These are phyloP conservation scores for Labia minor DNA, from an alignment of 2,888 invertebrate species.

Conservation along the genomic window DNA sequence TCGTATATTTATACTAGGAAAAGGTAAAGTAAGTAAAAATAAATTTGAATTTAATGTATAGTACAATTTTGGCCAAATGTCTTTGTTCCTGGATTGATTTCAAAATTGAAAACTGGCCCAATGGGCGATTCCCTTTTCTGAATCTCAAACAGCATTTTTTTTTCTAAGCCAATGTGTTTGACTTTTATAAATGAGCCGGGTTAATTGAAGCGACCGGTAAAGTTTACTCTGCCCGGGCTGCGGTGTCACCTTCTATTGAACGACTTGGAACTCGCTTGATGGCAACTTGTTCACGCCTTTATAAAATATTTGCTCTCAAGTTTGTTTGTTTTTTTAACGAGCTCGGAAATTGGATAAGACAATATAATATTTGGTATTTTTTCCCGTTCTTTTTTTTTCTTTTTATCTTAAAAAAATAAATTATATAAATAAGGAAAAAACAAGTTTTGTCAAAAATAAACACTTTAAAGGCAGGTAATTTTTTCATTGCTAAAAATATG, in stretches of 20 bases:
- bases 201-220: background rate
- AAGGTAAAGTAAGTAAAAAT: too few relatives aligned
- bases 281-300: background rate
- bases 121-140: background rate
- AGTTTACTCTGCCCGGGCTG: background rate
- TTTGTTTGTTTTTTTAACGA: background rate
- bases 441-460: too few relatives aligned
- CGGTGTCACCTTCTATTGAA: background rate
- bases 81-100: too few relatives aligned
- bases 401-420: background rate
- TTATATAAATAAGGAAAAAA: too few relatives aligned
- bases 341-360: background rate
- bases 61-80: too few relatives aligned
- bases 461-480: too few relatives aligned
- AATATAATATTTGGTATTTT: background rate
- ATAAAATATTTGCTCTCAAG: background rate
- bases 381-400: background rate
- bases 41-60: too few relatives aligned
- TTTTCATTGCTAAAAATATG: too few relatives aligned
- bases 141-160: background rate
- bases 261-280: background rate
- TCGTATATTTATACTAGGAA: too few relatives aligned
- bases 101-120: too few relatives aligned
- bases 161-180: background rate
- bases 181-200: background rate